Percentiles rank a stretch among this genome's conserved stretches.
Evolutionary conservation across 2,888 invertebrate species (phyloP).

Genomic region (Electrophaes corylata): DNA sequence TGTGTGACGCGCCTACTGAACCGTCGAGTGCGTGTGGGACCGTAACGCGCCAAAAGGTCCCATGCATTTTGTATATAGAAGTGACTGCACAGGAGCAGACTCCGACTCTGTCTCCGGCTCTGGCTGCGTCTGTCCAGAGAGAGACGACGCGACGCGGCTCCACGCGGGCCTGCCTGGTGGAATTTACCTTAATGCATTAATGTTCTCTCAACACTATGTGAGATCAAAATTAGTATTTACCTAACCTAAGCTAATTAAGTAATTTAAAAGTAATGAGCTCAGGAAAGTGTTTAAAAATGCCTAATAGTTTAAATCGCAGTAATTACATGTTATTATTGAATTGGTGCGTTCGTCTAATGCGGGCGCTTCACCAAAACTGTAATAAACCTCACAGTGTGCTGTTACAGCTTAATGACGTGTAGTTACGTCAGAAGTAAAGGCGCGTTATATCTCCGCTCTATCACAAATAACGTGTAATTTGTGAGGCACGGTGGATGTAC

Average conservation of each 20-base stretch:
- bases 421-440: constrained; percentile 28
- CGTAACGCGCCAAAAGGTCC: too few species aligned
- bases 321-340: constrained; percentile 16
- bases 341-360: constrained; percentile 1
- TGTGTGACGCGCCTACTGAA: not conserved
- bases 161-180: too few species aligned
- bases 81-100: too few species aligned
- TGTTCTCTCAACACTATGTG: too few species aligned
- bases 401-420: constrained; percentile 35
- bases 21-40: not conserved
- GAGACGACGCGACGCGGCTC: too few species aligned
- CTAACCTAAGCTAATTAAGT: not conserved
- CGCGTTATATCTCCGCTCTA: constrained; percentile 22
- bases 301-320: constrained; percentile 1
- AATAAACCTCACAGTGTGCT: constrained; percentile 22
- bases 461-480: constrained; percentile 24
- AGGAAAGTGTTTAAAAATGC: not conserved
- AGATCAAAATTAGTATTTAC: not conserved
- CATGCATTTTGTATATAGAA: too few species aligned
- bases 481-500: constrained; percentile 26
- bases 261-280: constrained; percentile 4
- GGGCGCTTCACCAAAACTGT: constrained; percentile 11
- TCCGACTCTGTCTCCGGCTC: too few species aligned
- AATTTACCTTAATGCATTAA: too few species aligned
- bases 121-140: too few species aligned